Evolutionary conservation across 2,113 vertebrate genomes (phyloP).

Genomic region (Mormoops blainvillei): DNA sequence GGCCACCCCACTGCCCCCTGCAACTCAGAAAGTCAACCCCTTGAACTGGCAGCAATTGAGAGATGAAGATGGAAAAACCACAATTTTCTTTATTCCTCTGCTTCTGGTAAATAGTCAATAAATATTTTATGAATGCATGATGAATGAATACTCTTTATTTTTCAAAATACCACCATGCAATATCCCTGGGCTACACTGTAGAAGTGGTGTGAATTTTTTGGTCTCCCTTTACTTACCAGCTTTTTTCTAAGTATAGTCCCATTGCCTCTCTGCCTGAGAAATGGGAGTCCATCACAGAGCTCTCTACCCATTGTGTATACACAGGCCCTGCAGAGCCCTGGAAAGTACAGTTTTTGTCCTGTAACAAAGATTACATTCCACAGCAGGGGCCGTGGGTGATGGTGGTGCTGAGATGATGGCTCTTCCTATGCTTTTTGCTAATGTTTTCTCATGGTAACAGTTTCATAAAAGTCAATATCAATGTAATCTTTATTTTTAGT

Average conservation of each 20-base stretch:
- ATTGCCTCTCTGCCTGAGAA: background rate
- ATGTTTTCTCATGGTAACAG: background rate
- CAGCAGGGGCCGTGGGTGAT: background rate
- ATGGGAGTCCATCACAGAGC: background rate
- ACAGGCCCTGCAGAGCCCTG: background rate
- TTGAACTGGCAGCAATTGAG: background rate
- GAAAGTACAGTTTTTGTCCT: background rate
- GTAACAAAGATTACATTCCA: background rate
- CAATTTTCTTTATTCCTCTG: background rate
- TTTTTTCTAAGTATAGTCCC: background rate
- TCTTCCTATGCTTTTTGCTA: background rate
- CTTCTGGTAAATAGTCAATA: background rate
- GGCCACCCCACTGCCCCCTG: rapidly evolving
- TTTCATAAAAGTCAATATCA: background rate
- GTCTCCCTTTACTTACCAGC: background rate
- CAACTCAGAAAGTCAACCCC: background rate
- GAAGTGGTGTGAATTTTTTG: background rate
- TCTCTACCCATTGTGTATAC: background rate
- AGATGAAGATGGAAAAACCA: background rate
- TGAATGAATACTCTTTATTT: background rate
- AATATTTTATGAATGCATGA: background rate
- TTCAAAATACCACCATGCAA: background rate
- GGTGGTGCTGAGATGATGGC: background rate
- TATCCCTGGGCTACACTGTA: background rate
- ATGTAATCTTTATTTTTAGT: background rate